Conservation (phyloP, 2,888 invertebrate species). For the Vannuccia rotundouncinata region DNA sequence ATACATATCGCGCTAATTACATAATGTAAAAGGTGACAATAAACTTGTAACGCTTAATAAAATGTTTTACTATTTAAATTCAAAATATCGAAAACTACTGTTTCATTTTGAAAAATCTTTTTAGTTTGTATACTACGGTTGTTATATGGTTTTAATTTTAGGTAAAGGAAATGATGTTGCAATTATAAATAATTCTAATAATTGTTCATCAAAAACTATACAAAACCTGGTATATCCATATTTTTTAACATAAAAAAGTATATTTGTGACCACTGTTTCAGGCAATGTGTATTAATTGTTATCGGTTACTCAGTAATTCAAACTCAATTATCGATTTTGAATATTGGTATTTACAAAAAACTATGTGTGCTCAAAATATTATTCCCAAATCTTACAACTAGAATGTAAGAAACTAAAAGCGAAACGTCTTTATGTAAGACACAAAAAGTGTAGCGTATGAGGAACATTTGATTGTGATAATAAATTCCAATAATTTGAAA, state of each 20-base stretch:
- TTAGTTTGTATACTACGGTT: neutral
- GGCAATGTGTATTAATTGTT: neutral
- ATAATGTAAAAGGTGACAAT: conserved; percentile 2
- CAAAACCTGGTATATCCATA: neutral
- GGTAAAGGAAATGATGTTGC: conserved; percentile 8
- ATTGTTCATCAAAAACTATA: neutral
- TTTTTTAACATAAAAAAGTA: conserved; percentile 12
- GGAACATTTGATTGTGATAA: neutral
- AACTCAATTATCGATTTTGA: neutral
- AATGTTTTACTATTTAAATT: neutral
- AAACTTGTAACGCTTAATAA: neutral
- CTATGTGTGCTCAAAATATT: neutral
- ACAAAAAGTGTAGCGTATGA: neutral
- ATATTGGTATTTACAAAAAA: neutral
- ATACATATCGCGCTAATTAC: too few relatives aligned
- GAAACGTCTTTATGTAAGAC: neutral
- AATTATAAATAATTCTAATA: neutral
- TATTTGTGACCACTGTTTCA: neutral
- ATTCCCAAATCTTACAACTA: neutral
- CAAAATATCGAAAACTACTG: neutral
- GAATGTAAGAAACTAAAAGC: neutral
- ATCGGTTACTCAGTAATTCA: neutral
- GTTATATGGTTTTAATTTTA: neutral
- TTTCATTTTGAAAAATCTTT: neutral
- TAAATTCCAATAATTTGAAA: neutral